Conservation (phyloP, 2,797 vertebrate genomes). For the Remorina albescens region DNA sequence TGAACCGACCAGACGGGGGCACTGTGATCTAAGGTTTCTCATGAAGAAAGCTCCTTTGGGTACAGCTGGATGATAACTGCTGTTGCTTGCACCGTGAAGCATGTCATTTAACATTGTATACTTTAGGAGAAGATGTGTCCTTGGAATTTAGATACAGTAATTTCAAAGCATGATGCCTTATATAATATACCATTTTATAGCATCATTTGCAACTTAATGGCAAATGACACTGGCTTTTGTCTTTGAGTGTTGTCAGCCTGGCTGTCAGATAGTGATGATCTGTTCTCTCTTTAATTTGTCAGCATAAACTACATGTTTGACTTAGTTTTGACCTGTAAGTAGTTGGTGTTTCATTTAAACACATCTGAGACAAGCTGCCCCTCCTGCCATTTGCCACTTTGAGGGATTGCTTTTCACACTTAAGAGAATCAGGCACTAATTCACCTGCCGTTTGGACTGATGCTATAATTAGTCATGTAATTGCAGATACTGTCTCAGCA, state of each 20-base stretch:
- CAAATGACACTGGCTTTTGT: not conserved
- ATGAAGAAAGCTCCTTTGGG: not conserved
- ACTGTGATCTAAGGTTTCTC: conserved; percentile 48
- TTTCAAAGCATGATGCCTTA: not conserved
- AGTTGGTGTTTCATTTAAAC: not conserved
- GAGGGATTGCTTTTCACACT: conserved; percentile 34
- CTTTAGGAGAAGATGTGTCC: not conserved
- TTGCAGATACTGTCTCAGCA: conserved; percentile 59
- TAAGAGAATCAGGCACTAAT: conserved; percentile 41
- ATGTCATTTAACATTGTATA: conserved; percentile 10
- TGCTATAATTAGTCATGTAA: conserved; percentile 77
- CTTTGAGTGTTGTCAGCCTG: not conserved
- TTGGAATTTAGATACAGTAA: conserved; percentile 12
- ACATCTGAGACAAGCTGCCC: conserved; percentile 1
- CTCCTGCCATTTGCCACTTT: conserved; percentile 20
- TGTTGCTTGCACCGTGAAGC: conserved; percentile 1
- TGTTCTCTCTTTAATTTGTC: not conserved
- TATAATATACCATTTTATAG: not conserved
- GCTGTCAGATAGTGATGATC: not conserved
- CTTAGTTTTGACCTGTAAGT: not conserved
- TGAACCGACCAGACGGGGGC: conserved; percentile 68
- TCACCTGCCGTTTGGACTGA: conserved; percentile 72
- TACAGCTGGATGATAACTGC: conserved; percentile 22
- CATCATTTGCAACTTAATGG: not conserved
- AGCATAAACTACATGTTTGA: not conserved